These are phyloP conservation scores for Sitta carolinensis DNA, from an alignment of 2,797 vertebrate species.

Conservation along the genomic window DNA sequence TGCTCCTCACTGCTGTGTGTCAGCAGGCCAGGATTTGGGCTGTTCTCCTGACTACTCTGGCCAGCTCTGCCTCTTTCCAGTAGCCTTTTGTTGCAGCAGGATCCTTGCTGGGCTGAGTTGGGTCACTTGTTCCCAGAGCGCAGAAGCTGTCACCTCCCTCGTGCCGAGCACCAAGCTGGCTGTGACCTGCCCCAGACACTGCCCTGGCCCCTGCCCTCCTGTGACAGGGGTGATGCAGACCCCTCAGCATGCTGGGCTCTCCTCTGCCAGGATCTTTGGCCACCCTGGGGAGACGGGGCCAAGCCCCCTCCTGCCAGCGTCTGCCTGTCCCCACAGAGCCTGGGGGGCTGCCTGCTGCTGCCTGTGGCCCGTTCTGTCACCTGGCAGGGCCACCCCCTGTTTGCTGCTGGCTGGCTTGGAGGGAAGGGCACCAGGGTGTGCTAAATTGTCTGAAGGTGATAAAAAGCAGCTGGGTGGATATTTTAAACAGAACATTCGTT, in stretches of 20 bases:
- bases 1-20: neutral
- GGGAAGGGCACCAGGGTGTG: neutral
- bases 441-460: neutral
- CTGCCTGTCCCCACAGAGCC: neutral
- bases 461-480: neutral
- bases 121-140: fast-evolving
- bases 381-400: neutral
- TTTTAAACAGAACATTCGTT: neutral
- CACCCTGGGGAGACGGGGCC: neutral
- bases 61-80: neutral
- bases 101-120: neutral
- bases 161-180: neutral
- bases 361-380: fast-evolving
- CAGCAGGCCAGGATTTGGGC: neutral
- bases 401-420: fast-evolving
- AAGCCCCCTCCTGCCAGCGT: neutral
- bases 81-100: neutral
- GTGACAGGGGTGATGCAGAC: neutral
- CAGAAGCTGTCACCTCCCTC: neutral
- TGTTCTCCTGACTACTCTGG: neutral
- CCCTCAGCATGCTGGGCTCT: fast-evolving
- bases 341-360: neutral
- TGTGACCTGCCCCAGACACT: neutral
- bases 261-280: neutral
- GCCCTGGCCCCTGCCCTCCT: neutral